These are phyloP conservation scores for Malaclemys terrapin DNA, from an alignment of 2,113 vertebrate species.

Conservation along the genomic window DNA sequence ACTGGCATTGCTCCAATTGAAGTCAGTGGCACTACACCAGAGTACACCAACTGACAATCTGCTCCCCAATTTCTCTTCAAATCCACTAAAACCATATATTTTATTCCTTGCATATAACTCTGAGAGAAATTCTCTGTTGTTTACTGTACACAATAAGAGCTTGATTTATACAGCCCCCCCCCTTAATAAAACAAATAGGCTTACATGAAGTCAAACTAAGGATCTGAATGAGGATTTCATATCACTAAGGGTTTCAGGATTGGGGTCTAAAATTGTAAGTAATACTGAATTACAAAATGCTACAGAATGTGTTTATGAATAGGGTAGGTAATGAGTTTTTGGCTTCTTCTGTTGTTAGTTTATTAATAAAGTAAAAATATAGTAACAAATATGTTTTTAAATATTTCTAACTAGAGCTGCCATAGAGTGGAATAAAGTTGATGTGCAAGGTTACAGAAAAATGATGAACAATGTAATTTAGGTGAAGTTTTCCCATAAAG, in stretches of 20 bases:
- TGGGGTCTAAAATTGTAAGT: not conserved
- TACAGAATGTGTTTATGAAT: not conserved
- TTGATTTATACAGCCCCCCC: not conserved
- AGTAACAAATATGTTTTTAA: not conserved
- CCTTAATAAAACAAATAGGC: not conserved
- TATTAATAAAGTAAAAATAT: not conserved
- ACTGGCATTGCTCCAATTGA: not conserved
- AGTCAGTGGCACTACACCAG: not conserved
- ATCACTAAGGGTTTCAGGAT: not conserved
- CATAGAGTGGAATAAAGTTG: not conserved
- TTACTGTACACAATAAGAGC: not conserved
- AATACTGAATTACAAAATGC: not conserved
- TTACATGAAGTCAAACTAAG: not conserved
- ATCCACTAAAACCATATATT: not conserved
- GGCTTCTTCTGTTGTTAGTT: not conserved
- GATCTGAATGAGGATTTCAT: not conserved
- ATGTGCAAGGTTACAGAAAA: not conserved
- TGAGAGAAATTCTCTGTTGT: not conserved
- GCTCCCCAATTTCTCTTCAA: not conserved
- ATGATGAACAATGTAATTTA: not conserved
- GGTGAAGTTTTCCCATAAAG: not conserved
- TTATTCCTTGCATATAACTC: not conserved
- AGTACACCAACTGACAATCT: not conserved
- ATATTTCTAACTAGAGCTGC: not conserved
- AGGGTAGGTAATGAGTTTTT: not conserved